These are phyloP conservation scores for Bombyx mori DNA, from an alignment of 1,140 invertebrate genomes.

Conservation along the genomic window DNA sequence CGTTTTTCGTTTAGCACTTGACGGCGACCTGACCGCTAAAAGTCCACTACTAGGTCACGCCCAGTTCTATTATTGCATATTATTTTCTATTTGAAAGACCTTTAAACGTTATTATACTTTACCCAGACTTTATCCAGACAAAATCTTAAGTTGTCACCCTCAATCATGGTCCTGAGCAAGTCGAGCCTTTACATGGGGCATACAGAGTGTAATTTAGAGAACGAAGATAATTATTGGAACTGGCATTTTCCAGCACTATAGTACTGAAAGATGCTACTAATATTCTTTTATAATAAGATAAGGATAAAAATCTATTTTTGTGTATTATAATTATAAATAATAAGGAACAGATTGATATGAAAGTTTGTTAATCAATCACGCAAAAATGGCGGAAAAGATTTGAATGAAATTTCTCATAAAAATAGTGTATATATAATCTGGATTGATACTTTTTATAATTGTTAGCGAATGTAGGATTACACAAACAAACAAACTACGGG, in stretches of 20 bases:
- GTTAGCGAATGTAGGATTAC: too few relatives aligned
- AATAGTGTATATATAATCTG: too few relatives aligned
- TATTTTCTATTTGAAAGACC: too few relatives aligned
- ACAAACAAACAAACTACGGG: too few relatives aligned
- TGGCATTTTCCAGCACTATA: neutral
- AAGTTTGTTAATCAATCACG: neutral
- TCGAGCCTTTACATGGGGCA: too few relatives aligned
- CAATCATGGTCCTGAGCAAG: too few relatives aligned
- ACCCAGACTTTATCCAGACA: too few relatives aligned
- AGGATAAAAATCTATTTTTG: neutral
- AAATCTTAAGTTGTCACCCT: too few relatives aligned
- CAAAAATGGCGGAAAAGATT: neutral
- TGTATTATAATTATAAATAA: neutral
- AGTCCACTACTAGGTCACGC: slow-evolving; percentile 16
- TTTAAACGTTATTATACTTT: too few relatives aligned
- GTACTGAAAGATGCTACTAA: neutral
- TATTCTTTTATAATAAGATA: neutral
- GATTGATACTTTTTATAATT: too few relatives aligned
- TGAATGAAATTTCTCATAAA: too few relatives aligned
- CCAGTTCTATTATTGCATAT: neutral
- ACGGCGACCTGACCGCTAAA: slow-evolving; percentile 23
- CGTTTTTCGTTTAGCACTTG: slow-evolving; percentile 46
- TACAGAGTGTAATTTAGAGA: too few relatives aligned
- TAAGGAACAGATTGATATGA: neutral
- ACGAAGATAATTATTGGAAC: neutral